Evolutionary conservation across 2,113 vertebrate species (phyloP).

Genomic region (Phoenicopterus ruber): DNA sequence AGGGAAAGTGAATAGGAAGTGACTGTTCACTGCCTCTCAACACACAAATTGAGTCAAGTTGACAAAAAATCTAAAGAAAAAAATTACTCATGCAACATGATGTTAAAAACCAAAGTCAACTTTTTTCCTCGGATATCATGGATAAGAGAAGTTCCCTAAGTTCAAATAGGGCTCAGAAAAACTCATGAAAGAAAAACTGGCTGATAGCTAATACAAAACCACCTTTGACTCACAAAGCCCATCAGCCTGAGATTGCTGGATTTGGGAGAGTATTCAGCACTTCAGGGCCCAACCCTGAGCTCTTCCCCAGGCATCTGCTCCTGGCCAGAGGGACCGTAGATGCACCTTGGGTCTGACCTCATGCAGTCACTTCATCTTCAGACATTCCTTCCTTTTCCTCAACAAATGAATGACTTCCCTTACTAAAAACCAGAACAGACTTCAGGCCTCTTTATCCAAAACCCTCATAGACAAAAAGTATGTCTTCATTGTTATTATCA

Average conservation of each 20-base stretch:
- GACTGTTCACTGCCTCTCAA: not conserved
- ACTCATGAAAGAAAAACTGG: not conserved
- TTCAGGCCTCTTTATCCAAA: not conserved
- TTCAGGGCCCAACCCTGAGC: rapidly evolving
- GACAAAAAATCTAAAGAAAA: not conserved
- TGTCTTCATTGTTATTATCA: not conserved
- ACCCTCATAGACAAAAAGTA: not conserved
- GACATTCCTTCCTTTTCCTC: not conserved
- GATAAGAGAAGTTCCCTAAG: not conserved
- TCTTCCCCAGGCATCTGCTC: not conserved
- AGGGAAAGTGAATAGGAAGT: not conserved
- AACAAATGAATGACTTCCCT: not conserved
- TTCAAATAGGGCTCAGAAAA: not conserved
- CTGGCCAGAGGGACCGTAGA: not conserved
- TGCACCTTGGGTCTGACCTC: not conserved
- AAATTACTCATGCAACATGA: not conserved
- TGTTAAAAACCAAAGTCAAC: not conserved
- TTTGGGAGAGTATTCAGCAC: not conserved
- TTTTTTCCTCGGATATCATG: rapidly evolving
- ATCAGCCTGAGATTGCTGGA: not conserved
- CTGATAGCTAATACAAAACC: not conserved
- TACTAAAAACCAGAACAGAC: not conserved
- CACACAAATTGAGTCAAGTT: not conserved
- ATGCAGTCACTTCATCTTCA: not conserved
- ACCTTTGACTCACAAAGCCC: rapidly evolving